Evolutionary conservation across 2,113 vertebrate genomes (phyloP).

Genomic region (Phasianus colchicus): DNA sequence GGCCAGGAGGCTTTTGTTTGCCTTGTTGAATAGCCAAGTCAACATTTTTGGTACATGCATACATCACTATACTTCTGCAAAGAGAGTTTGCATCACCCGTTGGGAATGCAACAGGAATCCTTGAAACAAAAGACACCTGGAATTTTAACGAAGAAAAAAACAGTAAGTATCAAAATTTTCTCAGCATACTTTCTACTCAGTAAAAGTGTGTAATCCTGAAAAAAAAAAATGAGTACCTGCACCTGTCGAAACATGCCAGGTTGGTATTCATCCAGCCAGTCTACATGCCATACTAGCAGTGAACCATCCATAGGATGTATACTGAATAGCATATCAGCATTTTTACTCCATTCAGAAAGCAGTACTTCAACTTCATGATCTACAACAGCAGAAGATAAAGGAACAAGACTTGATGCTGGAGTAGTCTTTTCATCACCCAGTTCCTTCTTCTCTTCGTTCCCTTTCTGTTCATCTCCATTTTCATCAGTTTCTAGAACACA

Average conservation of each 20-base stretch:
- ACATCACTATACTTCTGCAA: conserved; percentile 96
- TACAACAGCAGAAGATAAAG: conserved; percentile 84
- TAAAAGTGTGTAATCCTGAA: neutral
- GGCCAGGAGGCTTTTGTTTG: conserved; percentile 85
- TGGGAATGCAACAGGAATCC: conserved; percentile 97
- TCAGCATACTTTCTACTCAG: neutral
- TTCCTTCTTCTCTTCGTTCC: conserved; percentile 77
- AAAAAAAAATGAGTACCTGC: conserved; percentile 82
- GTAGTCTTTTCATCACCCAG: conserved; percentile 66
- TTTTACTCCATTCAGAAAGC: conserved; percentile 94
- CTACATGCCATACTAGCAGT: conserved; percentile 95
- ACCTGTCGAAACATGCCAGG: conserved; percentile 98
- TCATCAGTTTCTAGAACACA: conserved; percentile 70
- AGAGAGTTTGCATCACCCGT: conserved; percentile 96
- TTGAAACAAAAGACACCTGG: conserved; percentile 97
- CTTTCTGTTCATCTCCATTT: conserved; percentile 71
- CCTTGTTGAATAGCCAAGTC: conserved; percentile 96
- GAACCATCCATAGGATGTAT: conserved; percentile 98
- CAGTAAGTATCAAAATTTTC: neutral
- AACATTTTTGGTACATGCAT: conserved; percentile 97
- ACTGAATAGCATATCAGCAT: conserved; percentile 97
- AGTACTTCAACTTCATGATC: conserved; percentile 93
- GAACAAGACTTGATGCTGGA: conserved; percentile 55
- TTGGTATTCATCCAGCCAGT: conserved; percentile 98
- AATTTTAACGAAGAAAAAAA: conserved; percentile 31